Base-by-base conservation (phyloP, 1,140 invertebrate species). In the Dinothrombium tinctorium region DNA sequence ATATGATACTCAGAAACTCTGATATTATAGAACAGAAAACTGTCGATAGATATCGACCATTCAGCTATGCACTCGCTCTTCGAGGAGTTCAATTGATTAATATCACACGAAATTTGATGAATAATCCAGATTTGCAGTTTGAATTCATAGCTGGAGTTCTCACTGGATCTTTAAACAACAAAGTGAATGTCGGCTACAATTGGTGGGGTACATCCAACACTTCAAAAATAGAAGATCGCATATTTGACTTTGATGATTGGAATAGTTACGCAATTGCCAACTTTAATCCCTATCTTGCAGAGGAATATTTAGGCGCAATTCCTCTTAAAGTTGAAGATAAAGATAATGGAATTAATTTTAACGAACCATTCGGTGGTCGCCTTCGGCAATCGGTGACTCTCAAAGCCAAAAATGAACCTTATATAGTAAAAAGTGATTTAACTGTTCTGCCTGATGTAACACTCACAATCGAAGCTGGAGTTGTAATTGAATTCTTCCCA, bases 161-260 rank as follows among this genome's bases (percentile, higher is more conserved):
- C 54, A 86, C 80, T 1, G 80, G 83, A 0, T 76, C 77, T 44
- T 67, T 94, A 0, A 73, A 86, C 45, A 89, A 83, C 49, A 66
- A 66, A 32, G 60, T 99, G 7, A 76, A 96, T 55, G 83, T 84
- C 0, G 67, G 65, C 12, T 74, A 90, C 54, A 99, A 98, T 57
- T 99, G 81, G 79, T 99, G 92, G 90, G 90, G 89, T 7, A 74
- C 71, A 4, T 59, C 59, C 3, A 67, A 77, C 40, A 66, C 75
- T 29, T 55, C 55, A 5, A 59, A 64, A 24, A 95, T 99, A 22
- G 65, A 71, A 46, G 65, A 72, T 35, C 69, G 74, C 54, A 92
- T 99, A 49, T 98, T 99, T 58, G 94, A 98, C 62, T 95, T 98
- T 63, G 87, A 99, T 58, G 90, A 96, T 54, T 96, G 92, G 92